A percentile compares a stretch with the other conserved stretches of the same genome.
Conservation (phyloP, 2,797 vertebrate genomes). For the Lindbergichthys nudifrons region DNA sequence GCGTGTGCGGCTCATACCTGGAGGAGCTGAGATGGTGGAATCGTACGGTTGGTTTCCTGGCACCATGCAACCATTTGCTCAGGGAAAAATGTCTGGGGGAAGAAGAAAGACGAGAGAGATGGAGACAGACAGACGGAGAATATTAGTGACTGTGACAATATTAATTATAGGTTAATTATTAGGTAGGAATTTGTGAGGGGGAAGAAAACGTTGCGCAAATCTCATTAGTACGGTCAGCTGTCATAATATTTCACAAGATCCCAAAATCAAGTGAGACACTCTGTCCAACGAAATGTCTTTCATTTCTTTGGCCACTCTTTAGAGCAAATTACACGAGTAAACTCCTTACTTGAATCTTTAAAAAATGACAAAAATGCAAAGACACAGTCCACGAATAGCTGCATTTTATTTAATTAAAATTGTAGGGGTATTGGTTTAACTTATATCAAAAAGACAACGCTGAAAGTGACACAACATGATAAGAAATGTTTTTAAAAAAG, state of each 20-base stretch:
- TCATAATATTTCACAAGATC: slow-evolving; percentile 43
- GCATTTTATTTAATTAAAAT: background rate
- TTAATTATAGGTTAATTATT: slow-evolving; percentile 42
- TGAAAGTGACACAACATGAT: slow-evolving; percentile 2
- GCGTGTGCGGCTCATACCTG: slow-evolving; percentile 84
- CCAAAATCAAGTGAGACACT: slow-evolving; percentile 8
- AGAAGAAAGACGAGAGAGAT: slow-evolving; percentile 22
- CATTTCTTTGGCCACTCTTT: background rate
- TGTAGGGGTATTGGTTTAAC: background rate
- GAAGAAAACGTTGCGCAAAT: slow-evolving; percentile 49
- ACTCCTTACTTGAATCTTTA: background rate
- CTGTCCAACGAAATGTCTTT: slow-evolving; percentile 2
- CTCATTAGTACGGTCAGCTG: slow-evolving; percentile 53
- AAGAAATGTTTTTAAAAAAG: slow-evolving; percentile 25
- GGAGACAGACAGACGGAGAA: slow-evolving; percentile 37
- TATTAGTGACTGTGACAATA: slow-evolving; percentile 47
- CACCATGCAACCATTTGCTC: slow-evolving; percentile 99
- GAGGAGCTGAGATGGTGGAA: slow-evolving; percentile 93
- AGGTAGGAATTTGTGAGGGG: slow-evolving; percentile 69
- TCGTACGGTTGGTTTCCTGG: slow-evolving; percentile 92
- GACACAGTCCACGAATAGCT: background rate
- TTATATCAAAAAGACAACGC: slow-evolving; percentile 28
- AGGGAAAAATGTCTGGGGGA: slow-evolving; percentile 94
- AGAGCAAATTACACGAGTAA: background rate
- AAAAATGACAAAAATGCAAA: background rate